Conservation (phyloP, 2,888 invertebrate species). For the Sycophila texana region DNA sequence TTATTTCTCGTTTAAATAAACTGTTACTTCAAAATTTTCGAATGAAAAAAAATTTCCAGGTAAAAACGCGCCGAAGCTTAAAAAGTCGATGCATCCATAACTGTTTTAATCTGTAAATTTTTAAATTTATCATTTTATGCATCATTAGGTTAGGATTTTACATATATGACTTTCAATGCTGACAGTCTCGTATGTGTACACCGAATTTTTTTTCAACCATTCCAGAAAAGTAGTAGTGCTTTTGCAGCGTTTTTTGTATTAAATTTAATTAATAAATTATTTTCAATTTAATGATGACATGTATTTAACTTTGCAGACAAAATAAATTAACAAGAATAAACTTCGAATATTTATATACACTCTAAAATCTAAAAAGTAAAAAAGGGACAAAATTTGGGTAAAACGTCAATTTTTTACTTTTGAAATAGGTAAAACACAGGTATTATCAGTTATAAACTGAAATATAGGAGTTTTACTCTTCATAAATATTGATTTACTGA, state of each 20-base stretch:
- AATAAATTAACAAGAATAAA: no score
- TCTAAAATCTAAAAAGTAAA: no score
- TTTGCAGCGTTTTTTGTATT: neutral
- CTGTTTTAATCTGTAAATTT: conserved; percentile 17
- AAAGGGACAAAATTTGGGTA: no score
- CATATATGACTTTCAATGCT: conserved; percentile 31
- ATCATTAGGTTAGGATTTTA: conserved; percentile 33
- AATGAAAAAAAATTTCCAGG: neutral
- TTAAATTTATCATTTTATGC: conserved; percentile 33
- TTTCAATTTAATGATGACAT: neutral
- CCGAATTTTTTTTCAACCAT: neutral
- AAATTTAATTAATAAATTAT: neutral
- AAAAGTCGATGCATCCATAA: neutral
- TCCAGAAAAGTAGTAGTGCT: neutral
- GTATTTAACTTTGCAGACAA: no score
- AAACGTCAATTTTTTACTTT: no score
- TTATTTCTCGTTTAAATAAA: no score
- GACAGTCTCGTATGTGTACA: neutral
- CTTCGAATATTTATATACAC: no score
- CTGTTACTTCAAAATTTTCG: no score
- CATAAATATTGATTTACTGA: no score
- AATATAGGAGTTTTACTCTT: no score
- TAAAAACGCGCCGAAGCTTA: neutral
- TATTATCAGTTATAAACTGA: no score
- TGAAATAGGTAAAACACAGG: no score